Conservation (phyloP, 2,797 vertebrate genomes). For the Epinephelus malabaricus region DNA sequence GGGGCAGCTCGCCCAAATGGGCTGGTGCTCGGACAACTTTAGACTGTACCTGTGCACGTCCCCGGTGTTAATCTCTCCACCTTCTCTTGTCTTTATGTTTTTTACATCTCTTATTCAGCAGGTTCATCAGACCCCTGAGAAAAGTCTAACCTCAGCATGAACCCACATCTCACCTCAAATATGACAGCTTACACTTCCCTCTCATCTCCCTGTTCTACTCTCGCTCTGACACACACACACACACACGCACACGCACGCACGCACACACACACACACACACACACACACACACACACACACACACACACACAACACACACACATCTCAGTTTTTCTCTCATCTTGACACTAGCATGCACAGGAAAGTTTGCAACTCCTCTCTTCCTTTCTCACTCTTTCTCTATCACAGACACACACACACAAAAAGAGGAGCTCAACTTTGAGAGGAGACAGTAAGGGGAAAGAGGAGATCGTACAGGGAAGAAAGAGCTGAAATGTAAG, state of each 20-base stretch:
- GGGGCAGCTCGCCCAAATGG: too few species aligned
- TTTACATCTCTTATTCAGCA: slow-evolving; percentile 71
- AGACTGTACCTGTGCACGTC: too few species aligned
- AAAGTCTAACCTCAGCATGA: slow-evolving; percentile 82
- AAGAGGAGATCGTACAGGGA: slow-evolving; percentile 49
- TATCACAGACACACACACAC: slow-evolving; percentile 1
- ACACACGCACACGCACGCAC: slow-evolving; percentile 18
- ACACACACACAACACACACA: slow-evolving; percentile 31
- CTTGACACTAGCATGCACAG: slow-evolving; percentile 53
- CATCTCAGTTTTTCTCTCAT: slow-evolving; percentile 68
- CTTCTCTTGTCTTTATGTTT: slow-evolving; percentile 54
- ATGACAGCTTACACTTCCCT: slow-evolving; percentile 82
- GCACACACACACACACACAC: slow-evolving; percentile 31
- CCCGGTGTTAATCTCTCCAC: slow-evolving; percentile 68
- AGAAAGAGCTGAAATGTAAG: slow-evolving; percentile 71
- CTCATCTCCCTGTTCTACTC: slow-evolving; percentile 71
- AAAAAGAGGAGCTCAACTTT: slow-evolving; percentile 60
- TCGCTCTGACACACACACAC: slow-evolving; percentile 51
- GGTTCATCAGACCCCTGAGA: slow-evolving; percentile 83
- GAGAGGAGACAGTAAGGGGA: slow-evolving; percentile 61
- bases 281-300: slow-evolving; percentile 28
- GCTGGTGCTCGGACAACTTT: too few species aligned
- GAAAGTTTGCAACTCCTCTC: slow-evolving; percentile 66
- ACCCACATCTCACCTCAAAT: slow-evolving; percentile 79
- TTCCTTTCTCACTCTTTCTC: slow-evolving; percentile 28